Evolutionary conservation across 1,140 invertebrate species (phyloP).

Genomic region (Euwallacea fornicatus): DNA sequence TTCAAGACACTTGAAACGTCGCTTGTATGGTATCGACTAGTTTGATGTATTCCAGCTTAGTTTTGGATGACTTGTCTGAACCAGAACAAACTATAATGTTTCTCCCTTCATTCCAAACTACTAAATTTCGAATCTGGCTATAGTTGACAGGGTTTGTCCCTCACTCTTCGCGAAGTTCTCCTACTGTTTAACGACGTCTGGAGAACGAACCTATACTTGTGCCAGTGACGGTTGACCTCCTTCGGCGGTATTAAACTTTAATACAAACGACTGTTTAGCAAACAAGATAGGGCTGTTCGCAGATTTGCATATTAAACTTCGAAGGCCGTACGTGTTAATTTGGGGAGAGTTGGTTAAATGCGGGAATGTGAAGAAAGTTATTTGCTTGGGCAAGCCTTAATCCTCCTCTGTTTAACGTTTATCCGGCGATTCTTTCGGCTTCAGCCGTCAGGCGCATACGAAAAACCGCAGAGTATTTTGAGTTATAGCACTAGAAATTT

Average conservation of each 20-base stretch:
- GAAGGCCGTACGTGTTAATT: constrained; percentile 13
- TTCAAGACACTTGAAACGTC: no score
- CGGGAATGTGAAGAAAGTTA: no score
- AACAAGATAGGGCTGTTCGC: constrained; percentile 21
- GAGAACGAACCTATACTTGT: constrained; percentile 10
- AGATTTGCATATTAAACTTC: constrained; percentile 21
- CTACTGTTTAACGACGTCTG: constrained; percentile 8
- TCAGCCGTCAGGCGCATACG: no score
- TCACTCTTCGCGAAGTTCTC: neutral
- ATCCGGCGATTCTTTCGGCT: no score
- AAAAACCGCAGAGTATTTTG: no score
- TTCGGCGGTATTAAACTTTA: constrained; percentile 26
- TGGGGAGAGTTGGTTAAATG: constrained; percentile 2
- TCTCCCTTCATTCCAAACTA: neutral
- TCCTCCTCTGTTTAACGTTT: no score
- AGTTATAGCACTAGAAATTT: no score
- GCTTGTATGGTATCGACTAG: no score
- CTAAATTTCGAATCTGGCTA: neutral
- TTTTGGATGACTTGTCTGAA: neutral
- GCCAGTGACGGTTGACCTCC: constrained; percentile 26
- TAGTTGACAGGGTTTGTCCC: neutral
- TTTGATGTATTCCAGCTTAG: neutral
- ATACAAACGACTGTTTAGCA: constrained; percentile 29
- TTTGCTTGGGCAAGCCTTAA: no score
- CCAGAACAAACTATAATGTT: neutral